Base-by-base conservation (phyloP, 2,888 invertebrate species). In the Oscheius sp. region DNA sequence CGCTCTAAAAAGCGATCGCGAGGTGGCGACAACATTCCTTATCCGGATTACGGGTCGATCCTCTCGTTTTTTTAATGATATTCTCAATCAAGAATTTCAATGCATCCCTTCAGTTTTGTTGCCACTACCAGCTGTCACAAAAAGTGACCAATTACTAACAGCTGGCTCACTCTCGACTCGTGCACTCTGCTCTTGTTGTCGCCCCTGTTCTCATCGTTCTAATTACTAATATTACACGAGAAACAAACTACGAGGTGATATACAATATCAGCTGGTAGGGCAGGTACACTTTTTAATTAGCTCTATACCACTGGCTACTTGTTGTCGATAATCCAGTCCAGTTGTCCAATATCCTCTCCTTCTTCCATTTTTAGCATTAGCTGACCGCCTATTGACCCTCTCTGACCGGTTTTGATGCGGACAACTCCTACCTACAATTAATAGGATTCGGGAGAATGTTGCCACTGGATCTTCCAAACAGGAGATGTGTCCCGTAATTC, bases 101-200 rank as follows among this genome's bases (percentile, higher is more conserved):
- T 24, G 4, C 33, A n/a, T 54, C 33, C n/a, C n/a, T n/a, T n/a
- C n/a, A n/a, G n/a, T n/a, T n/a, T 54, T 32, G 32, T 54, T 33
- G 54, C 36, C 33, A n/a, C 33, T 32, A 33, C 54, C 54, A 54
- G 54, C 54, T 54, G 54, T 54, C 54, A 22, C 20, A 54, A 54
- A 54, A 54, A 54, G 54, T 54, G 54, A 54, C 54, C 54, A 54
- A 54, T 54, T 54, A 32, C 54, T 54, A 36, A 33, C 54, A 54
- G 54, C 54, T 54, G 54, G 54, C 54, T n/a, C n/a, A n/a, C n/a
- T n/a, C n/a, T n/a, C n/a, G n/a, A n/a, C n/a, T n/a, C n/a, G n/a
- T n/a, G n/a, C n/a, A 32, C n/a, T 36, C 6, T 12, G 26, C 41
- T 6, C 12, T 41, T 36, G 12, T n/a, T n/a, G 28, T 26, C 30